These are phyloP conservation scores for Ectropis crepuscularia DNA, from an alignment of 2,888 invertebrate genomes.

Conservation along the genomic window DNA sequence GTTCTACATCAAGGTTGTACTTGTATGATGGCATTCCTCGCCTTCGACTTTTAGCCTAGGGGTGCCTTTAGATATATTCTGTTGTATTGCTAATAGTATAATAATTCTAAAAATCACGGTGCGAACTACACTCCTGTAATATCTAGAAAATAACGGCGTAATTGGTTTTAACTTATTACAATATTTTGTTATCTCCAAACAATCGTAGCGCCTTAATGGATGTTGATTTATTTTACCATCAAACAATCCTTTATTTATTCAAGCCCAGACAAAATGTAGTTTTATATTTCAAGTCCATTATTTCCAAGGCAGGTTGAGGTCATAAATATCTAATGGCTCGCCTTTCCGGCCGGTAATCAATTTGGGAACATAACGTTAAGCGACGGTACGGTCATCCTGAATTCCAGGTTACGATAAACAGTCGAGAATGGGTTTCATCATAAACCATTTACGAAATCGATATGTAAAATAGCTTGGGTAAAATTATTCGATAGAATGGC, in stretches of 20 bases:
- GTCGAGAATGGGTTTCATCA: conserved; percentile 7
- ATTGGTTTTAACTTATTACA: too few relatives aligned
- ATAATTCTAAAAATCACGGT: neutral
- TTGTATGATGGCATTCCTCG: conserved; percentile 20
- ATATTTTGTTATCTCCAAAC: too few relatives aligned
- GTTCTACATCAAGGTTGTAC: conserved; percentile 45
- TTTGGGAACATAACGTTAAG: conserved; percentile 18
- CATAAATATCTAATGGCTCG: conserved; percentile 25
- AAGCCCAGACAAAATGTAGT: conserved; percentile 4
- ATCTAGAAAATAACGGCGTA: too few relatives aligned
- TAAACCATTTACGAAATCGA: conserved; percentile 11
- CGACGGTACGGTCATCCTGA: conserved; percentile 15
- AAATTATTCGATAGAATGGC: too few relatives aligned
- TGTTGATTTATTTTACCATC: conserved; percentile 6
- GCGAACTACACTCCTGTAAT: neutral
- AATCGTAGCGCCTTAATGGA: too few relatives aligned
- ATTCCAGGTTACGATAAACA: conserved; percentile 12
- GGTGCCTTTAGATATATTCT: neutral
- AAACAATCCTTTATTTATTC: conserved; percentile 9
- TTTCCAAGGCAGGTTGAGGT: conserved; percentile 9
- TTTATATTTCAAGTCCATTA: conserved; percentile 9
- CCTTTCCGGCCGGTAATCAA: conserved; percentile 22
- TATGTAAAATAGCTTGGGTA: too few relatives aligned
- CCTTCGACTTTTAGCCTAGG: conserved; percentile 1
- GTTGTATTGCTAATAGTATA: neutral